These are phyloP conservation scores for Pollimyrus isidori DNA, from an alignment of 2,113 vertebrate species.

Conservation along the genomic window DNA sequence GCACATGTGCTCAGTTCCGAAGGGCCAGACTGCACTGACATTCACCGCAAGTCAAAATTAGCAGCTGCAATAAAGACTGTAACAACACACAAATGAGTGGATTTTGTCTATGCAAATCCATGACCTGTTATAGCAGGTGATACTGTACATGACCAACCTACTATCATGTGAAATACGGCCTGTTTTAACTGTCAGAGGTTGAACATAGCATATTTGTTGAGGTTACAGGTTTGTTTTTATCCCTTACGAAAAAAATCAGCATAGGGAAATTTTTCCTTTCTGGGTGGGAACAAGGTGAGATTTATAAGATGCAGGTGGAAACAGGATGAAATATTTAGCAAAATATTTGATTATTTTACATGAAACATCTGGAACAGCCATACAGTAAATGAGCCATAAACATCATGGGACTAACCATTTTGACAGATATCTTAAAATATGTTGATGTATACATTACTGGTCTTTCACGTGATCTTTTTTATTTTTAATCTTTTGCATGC, in stretches of 20 bases:
- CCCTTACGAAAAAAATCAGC: no score
- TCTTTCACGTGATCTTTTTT: background rate
- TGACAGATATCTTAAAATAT: background rate
- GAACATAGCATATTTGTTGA: no score
- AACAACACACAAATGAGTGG: background rate
- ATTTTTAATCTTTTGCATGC: background rate
- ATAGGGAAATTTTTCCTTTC: background rate
- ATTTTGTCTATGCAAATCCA: no score
- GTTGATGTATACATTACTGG: background rate
- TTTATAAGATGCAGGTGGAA: background rate
- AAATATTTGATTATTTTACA: background rate
- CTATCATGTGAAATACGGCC: no score
- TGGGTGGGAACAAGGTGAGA: background rate
- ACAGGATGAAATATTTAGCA: background rate
- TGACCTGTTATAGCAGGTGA: no score
- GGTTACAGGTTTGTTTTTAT: no score
- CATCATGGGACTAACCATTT: background rate
- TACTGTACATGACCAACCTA: no score
- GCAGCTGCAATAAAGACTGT: background rate
- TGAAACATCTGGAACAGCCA: background rate
- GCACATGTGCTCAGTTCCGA: background rate
- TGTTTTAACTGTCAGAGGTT: no score
- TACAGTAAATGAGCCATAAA: background rate
- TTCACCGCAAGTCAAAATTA: background rate
- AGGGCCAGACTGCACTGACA: background rate